Evolutionary conservation across 2,888 invertebrate species (phyloP), one percentile per base, ranked within the genome.

Genomic region (Drosophila cracens): DNA sequence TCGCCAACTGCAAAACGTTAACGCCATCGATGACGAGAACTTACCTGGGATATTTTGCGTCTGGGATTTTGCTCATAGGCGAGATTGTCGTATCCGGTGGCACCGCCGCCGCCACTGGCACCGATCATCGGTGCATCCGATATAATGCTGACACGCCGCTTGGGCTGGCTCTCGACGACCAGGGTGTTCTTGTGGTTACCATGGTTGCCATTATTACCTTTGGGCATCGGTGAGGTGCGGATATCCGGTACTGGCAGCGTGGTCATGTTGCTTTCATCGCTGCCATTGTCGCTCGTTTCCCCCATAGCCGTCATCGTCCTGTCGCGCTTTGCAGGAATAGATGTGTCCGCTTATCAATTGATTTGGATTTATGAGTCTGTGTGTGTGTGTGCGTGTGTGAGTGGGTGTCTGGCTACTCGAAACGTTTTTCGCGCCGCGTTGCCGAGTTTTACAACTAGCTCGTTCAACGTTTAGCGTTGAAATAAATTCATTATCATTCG

Each of bases 121-220:
- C 40, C 90, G 74, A 60, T 78, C 75, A 67, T 70, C 49, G 94
- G 90, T 13, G 94, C 94, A 89, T 95, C 95, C 7, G 95, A 94
- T 92, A 94, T 95, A 74, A 95, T 95, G 85, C 95, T 95, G 18
- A 95, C 95, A 91, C 95, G 94, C 69, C 95, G 93, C 76, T 94
- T 95, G 11, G 93, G 92, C 61, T 94, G 94, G 64, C 61, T 91
- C 2, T 91, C 90, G 53, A 92, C 80, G 56, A 89, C 83, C 21
- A 70, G 75, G 31, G 82, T 81, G 66, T 76, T 89, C 60, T 89
- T 91, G 53, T 83, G 82, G 34, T 53, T 69, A 46, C 62, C 70
- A 46, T 25, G 46, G 8, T 46, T 46, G 21, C 46, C 46, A 25
- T 73, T 60, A 63, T 74, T 79, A 33, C 86, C 86, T 33, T 83